Evolutionary conservation across 2,888 invertebrate genomes (phyloP).

Genomic region (Patella depressa): DNA sequence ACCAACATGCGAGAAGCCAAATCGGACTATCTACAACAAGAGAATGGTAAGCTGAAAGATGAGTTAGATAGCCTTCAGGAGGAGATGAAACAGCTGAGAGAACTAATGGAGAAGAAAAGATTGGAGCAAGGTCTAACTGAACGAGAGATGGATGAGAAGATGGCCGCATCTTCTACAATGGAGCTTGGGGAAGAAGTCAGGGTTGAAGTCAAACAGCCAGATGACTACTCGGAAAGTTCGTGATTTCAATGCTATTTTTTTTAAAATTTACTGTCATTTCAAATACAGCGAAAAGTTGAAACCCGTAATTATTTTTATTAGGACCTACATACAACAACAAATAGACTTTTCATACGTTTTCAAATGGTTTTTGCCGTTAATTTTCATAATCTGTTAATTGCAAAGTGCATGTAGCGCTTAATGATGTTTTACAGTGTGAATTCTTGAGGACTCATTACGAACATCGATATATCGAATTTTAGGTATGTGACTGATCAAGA

Average conservation of each 20-base stretch:
- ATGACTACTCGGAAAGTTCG: too few species aligned
- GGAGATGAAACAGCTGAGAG: conserved; percentile 90
- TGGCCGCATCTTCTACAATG: background rate
- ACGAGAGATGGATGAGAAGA: conserved; percentile 5
- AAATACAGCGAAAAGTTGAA: too few species aligned
- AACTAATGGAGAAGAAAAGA: conserved; percentile 68
- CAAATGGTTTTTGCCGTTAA: background rate
- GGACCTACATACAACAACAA: too few species aligned
- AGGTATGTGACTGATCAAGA: too few species aligned
- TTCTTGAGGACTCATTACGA: too few species aligned
- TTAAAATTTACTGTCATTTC: too few species aligned
- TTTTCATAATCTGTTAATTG: too few species aligned
- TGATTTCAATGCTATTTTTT: too few species aligned
- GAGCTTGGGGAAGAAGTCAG: background rate
- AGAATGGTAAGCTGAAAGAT: conserved; percentile 76
- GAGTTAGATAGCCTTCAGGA: conserved; percentile 90
- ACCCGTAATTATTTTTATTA: too few species aligned
- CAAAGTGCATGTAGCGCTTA: too few species aligned
- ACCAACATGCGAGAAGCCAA: conserved; percentile 70
- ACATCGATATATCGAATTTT: too few species aligned
- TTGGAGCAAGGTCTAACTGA: conserved; percentile 37
- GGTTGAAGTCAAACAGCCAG: background rate
- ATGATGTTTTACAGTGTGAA: too few species aligned
- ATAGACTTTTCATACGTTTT: background rate
- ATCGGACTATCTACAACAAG: conserved; percentile 68